Conservation (phyloP, 2,888 invertebrate genomes). For the Stenchaetothrips biformis region DNA sequence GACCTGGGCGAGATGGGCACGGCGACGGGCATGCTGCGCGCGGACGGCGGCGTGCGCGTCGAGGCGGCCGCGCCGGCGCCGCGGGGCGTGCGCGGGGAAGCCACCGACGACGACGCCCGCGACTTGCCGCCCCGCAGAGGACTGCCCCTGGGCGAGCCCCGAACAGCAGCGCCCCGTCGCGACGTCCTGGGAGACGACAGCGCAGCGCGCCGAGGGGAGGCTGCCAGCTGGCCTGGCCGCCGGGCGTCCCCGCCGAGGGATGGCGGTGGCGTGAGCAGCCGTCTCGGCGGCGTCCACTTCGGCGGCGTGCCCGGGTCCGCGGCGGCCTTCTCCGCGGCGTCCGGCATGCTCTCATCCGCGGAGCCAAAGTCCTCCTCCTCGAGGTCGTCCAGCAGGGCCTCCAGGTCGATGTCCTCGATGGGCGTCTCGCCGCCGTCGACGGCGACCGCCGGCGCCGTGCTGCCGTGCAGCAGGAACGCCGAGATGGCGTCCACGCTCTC, state of each 20-base stretch:
- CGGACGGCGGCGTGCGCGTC: neutral
- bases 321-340: neutral
- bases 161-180: no score
- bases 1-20: neutral
- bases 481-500: neutral
- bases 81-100: neutral
- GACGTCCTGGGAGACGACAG: no score
- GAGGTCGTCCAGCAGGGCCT: neutral
- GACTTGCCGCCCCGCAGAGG: no score
- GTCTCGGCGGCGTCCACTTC: neutral
- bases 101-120: neutral
- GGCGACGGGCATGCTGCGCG: neutral
- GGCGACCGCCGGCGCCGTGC: no score
- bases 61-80: neutral
- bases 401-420: neutral
- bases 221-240: no score
- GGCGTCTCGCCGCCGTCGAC: no score
- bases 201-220: no score
- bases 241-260: neutral
- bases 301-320: neutral
- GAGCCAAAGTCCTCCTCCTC: no score
- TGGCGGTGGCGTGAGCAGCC: neutral
- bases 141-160: no score
- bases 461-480: neutral
- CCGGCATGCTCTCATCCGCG: neutral